phyloP scores from a whole-genome alignment of 1,140 invertebrate genomes.

The Orius insidiosus region DNA sequence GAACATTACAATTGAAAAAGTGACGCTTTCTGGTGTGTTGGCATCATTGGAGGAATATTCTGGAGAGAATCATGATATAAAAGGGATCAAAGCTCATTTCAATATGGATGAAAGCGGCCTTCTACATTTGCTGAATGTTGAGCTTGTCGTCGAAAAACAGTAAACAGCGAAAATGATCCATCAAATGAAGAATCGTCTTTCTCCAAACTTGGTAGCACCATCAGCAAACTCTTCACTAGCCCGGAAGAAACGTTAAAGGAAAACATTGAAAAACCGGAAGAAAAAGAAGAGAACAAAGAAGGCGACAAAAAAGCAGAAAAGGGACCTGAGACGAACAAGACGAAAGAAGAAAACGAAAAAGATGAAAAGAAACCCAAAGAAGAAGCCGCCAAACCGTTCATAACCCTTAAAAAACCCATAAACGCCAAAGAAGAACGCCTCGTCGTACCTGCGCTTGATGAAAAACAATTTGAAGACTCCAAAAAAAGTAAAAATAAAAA shows the following conservation, averaged over 20 bases:
- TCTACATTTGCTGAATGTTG: conserved; percentile 64
- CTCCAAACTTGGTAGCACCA: conserved; percentile 83
- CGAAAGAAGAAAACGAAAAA: conserved; percentile 25
- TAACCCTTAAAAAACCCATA: conserved; percentile 68
- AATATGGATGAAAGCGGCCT: conserved; percentile 90
- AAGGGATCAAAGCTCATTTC: conserved; percentile 96
- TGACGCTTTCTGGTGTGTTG: conserved; percentile 58
- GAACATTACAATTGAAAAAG: conserved; percentile 57
- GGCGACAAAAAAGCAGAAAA: conserved; percentile 21
- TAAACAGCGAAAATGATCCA: conserved; percentile 32
- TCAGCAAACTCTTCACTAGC: conserved; percentile 77
- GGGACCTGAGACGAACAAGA: conserved; percentile 21
- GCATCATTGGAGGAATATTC: conserved; percentile 71
- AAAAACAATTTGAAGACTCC: conserved; percentile 46
- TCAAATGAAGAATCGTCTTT: conserved; percentile 53
- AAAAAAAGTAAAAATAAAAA: conserved; percentile 44
- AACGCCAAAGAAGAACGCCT: conserved; percentile 36
- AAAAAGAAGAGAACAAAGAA: conserved; percentile 20
- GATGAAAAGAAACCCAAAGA: conserved; percentile 32
- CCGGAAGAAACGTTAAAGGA: conserved; percentile 28
- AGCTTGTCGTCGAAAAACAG: conserved; percentile 79
- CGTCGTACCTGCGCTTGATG: conserved; percentile 40
- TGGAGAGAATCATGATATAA: conserved; percentile 66
- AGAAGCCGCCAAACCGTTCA: conserved; percentile 52
- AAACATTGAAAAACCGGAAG: conserved; percentile 25